Conservation (phyloP, 2,888 invertebrate genomes). For the Rhimphoctona megacephalus region DNA sequence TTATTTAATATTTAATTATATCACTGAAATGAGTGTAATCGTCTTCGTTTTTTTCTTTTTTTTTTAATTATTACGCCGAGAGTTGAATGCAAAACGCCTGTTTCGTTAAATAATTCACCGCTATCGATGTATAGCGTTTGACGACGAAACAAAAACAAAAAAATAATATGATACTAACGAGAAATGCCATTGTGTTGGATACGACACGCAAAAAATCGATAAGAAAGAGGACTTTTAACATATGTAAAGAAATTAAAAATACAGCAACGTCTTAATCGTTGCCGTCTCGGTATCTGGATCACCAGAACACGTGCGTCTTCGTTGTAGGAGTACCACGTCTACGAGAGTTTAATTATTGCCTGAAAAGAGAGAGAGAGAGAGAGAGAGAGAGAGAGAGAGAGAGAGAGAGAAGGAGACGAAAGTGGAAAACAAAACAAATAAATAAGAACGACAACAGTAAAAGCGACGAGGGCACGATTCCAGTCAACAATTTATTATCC, state of each 20-base stretch:
- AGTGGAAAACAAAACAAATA: background rate
- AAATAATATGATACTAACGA: constrained; percentile 6
- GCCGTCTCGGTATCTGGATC: constrained; percentile 70
- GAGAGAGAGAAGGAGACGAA: constrained; percentile 21
- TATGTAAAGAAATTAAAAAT: constrained; percentile 46
- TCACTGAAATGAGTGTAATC: constrained; percentile 72
- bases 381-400: too few species aligned
- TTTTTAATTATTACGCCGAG: constrained; percentile 26
- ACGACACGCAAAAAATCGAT: constrained; percentile 24
- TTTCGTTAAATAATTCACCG: constrained; percentile 65
- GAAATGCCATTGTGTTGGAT: constrained; percentile 57
- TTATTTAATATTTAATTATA: constrained; percentile 83
- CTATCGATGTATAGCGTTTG: constrained; percentile 43
- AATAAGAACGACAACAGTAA: constrained; percentile 44
- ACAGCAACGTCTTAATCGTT: constrained; percentile 56
- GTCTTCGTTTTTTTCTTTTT: constrained; percentile 52
- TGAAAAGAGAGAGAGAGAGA: constrained; percentile 8
- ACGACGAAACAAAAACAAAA: constrained; percentile 11
- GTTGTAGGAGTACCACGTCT: constrained; percentile 68
- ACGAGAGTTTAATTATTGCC: constrained; percentile 55
- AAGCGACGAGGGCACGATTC: constrained; percentile 27
- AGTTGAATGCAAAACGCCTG: constrained; percentile 28
- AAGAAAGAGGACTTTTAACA: background rate
- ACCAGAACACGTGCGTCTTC: constrained; percentile 63
- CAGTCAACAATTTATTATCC: constrained; percentile 13